Evolutionary conservation across 2,113 vertebrate species (phyloP), one percentile per base, ranked within the genome.

Genomic region (Perca schrenkii): DNA sequence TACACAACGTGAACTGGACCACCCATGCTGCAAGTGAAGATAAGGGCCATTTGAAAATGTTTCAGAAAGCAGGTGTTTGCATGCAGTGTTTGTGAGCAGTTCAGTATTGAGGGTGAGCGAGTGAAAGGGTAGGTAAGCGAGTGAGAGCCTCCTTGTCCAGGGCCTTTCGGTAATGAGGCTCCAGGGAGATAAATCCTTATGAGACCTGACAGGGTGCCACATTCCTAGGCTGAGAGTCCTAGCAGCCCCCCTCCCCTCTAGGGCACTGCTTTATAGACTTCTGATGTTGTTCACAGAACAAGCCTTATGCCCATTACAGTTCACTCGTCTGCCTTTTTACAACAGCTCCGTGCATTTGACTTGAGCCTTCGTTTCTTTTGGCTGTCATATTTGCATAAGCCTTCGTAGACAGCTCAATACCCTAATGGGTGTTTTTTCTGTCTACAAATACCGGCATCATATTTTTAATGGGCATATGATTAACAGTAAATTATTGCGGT

Each of bases 171-270:
- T 91, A 92, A 92, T 89, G 87, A 92, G 89, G 89, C 87, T 87
- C 82, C 79, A 64, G 74, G 84, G 87, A 93, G 90, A 93, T 92
- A 88, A 91, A 94, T 91, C 91, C 91, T 90, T 88, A 89, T 89
- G 91, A 89, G 89, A 93, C 74, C 90, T 92, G 93, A 94, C 93
- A 93, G 90, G 87, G 90, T 90, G 90, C 90, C 93, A 94, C 93
- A 94, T 93, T 94, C 91, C 87, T 87, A 34, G 77, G 60, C 74
- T 74, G 63, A 70, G 84, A 89, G 75, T 89, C 90, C 83, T 86
- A 80, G 83, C 84, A 90, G 81, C 82, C 78, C 86, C 69, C 74
- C 86, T 68, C 84, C 80, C 70, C 58, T 88, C 72, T 36, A 61
- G 74, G 81, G 74, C 65, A 60, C 77, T 47, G 71, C 86, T 93